phyloP scores from a whole-genome alignment of 2,113 vertebrate species.

The Hemiscyllium ocellatum region DNA sequence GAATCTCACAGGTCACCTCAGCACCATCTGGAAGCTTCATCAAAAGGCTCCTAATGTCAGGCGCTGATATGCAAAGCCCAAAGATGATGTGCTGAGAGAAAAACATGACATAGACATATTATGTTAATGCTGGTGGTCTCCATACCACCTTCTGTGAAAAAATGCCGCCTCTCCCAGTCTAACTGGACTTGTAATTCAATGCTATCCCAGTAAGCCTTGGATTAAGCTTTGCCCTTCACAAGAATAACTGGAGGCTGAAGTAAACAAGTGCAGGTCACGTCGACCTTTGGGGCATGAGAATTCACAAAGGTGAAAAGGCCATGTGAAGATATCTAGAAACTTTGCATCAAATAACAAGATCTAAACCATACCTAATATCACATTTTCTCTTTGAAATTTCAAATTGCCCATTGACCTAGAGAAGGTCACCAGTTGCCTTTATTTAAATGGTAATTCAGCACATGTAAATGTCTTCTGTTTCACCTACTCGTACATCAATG shows the following conservation, averaged over 20 bases:
- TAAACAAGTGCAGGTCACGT: neutral
- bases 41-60: neutral
- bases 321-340: constrained; percentile 30
- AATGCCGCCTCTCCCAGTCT: neutral
- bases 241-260: neutral
- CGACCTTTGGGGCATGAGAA: constrained; percentile 33
- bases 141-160: neutral
- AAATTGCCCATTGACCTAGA: neutral
- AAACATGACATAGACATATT: neutral
- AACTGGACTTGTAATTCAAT: neutral
- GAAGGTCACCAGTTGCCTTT: neutral
- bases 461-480: neutral
- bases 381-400: constrained; percentile 24
- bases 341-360: constrained; percentile 17
- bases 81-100: neutral
- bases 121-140: constrained; percentile 18
- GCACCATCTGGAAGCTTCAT: constrained; percentile 26
- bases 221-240: constrained; percentile 16
- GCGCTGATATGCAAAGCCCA: neutral
- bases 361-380: neutral
- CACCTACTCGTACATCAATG: too few species aligned
- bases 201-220: neutral
- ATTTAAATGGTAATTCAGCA: neutral
- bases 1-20: constrained; percentile 33
- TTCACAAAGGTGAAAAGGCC: constrained; percentile 20